Evolutionary conservation across 2,888 invertebrate species (phyloP).

Genomic region (Patella pellucida): DNA sequence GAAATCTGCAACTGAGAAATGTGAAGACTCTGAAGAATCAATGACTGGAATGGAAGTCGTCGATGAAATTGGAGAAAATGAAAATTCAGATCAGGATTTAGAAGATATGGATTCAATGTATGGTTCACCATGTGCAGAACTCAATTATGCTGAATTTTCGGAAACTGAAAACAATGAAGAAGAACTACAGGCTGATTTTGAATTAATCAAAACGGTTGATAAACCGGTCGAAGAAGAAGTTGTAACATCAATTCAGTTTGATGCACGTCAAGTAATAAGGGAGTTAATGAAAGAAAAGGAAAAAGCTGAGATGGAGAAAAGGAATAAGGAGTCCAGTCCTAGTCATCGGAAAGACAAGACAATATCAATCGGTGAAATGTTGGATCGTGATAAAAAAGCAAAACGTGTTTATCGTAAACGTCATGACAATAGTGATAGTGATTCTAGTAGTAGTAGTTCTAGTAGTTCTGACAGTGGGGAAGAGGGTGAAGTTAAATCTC

Average conservation of each 20-base stretch:
- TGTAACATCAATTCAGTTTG: not conserved
- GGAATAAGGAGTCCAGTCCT: constrained; percentile 21
- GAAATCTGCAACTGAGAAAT: constrained; percentile 1
- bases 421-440: not conserved
- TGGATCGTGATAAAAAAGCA: not conserved
- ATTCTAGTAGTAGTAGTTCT: not conserved
- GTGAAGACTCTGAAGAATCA: constrained; percentile 18
- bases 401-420: not conserved
- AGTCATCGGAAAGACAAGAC: not conserved
- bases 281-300: not conserved
- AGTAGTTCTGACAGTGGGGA: constrained; percentile 19
- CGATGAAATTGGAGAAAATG: constrained; percentile 27
- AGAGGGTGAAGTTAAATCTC: constrained; percentile 23
- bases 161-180: constrained; percentile 36
- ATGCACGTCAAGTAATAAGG: constrained; percentile 13
- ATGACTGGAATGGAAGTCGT: constrained; percentile 29
- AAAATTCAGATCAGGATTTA: constrained; percentile 33
- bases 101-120: constrained; percentile 33
- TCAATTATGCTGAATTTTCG: constrained; percentile 36
- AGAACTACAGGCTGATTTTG: constrained; percentile 27
- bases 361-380: not conserved
- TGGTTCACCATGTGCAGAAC: constrained; percentile 37
- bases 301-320: constrained; percentile 24
- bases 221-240: not conserved
- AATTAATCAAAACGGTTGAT: not conserved